Evolutionary conservation across 2,113 vertebrate genomes (phyloP).

Genomic region (Anolis sagrei): DNA sequence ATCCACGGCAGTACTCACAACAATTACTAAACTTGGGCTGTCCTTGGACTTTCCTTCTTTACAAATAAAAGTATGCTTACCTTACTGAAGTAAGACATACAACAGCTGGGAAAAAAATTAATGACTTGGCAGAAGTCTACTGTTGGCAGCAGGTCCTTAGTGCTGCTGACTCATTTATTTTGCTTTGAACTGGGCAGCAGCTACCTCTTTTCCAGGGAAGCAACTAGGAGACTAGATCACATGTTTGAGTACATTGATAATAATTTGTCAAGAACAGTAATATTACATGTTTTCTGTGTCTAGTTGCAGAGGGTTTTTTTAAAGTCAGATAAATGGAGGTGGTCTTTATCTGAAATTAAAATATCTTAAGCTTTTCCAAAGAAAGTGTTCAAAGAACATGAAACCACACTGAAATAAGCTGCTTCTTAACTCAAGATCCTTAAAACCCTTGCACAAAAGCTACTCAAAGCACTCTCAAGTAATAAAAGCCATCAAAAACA

Average conservation of each 20-base stretch:
- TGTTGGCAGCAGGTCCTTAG: slow-evolving; percentile 35
- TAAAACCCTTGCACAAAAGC: background rate
- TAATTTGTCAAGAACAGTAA: accelerated
- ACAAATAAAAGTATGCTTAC: slow-evolving; percentile 12
- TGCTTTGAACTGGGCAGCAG: slow-evolving; percentile 57
- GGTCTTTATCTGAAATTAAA: slow-evolving; percentile 46
- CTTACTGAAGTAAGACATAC: background rate
- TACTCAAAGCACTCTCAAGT: background rate
- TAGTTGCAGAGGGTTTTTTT: background rate
- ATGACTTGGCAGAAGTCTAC: slow-evolving; percentile 50
- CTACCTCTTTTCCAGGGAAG: slow-evolving; percentile 36
- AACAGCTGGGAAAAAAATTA: background rate
- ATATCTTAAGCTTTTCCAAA: slow-evolving; percentile 49
- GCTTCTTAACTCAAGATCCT: slow-evolving; percentile 28
- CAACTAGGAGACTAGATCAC: background rate
- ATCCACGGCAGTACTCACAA: background rate
- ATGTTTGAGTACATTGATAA: background rate
- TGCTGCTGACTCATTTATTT: slow-evolving; percentile 62
- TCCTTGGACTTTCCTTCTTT: background rate
- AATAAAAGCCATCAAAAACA: slow-evolving; percentile 21
- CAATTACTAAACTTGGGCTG: background rate
- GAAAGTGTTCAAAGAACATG: slow-evolving; percentile 47
- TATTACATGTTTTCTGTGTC: slow-evolving; percentile 16
- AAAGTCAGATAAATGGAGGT: slow-evolving; percentile 29
- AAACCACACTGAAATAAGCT: slow-evolving; percentile 25